Evolutionary conservation across 2,113 vertebrate genomes (phyloP), one percentile per base, ranked within the genome.

Genomic region (Drymodes brunneopygia): DNA sequence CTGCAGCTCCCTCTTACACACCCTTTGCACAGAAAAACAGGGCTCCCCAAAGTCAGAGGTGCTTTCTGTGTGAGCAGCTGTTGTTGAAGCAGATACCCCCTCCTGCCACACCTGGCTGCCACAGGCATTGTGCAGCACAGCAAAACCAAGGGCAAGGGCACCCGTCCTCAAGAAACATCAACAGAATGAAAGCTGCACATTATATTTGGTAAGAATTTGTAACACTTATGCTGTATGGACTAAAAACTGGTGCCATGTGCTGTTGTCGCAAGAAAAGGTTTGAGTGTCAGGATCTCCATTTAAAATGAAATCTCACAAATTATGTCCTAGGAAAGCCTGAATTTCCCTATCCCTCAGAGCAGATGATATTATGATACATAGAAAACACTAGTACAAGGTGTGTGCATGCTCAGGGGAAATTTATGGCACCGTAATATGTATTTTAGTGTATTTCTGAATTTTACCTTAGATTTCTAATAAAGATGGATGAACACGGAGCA

Each of bases 71-170:
- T 11, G 6, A 66, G 16, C 29, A 58, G 64, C 35, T 83, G 47
- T 54, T 53, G 45, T 15, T 4, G 1, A 21, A 25, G 48, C 36
- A 60, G 29, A 44, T 5, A 25, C 3, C 27, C 4, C 1, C 7
- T 80, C 45, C 33, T 44, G 70, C n/a, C 60, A 64, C 29, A 24
- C 3, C 29, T 11, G 61, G 38, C 20, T 62, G 23, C 47, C 2
- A 2, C 25, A 28, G n/a, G 21, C 8, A 3, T 28, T 3, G 0
- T 4, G 11, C 0, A 2, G 33, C 40, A 45, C 2, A 0, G 31
- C 25, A 47, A 22, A 80, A 23, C 36, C 9, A 33, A 35, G 20
- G 56, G 14, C 48, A 42, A 79, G 38, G 23, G 10, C 22, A 57
- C 29, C 15, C 2, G 6, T 44, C 14, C 27, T 40, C 65, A 66